Conservation (phyloP, 2,797 vertebrate genomes). For the Ptychobarbus kaznakovi region DNA sequence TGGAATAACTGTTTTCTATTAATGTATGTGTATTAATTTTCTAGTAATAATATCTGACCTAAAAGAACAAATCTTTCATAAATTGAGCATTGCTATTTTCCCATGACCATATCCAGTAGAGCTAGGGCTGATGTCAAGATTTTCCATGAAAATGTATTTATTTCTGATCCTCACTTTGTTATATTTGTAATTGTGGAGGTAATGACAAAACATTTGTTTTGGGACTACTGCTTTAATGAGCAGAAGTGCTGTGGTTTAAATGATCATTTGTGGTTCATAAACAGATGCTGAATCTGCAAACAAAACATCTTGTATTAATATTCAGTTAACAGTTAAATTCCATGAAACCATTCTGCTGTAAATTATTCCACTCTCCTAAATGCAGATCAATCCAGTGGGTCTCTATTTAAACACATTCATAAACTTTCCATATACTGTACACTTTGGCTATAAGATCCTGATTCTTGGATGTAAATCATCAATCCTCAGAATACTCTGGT, state of each 20-base stretch:
- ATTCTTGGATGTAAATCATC: background rate
- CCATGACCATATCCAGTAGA: background rate
- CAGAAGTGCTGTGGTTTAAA: constrained; percentile 7
- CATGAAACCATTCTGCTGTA: background rate
- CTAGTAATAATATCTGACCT: too few species aligned
- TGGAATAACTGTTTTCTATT: background rate
- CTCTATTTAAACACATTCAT: background rate
- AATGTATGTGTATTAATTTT: too few species aligned
- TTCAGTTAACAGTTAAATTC: background rate
- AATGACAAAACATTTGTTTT: background rate
- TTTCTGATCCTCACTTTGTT: background rate
- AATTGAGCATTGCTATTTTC: background rate
- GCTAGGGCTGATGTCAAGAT: background rate
- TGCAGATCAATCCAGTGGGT: background rate
- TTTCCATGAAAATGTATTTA: too few species aligned
- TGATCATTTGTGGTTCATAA: background rate
- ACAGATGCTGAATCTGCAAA: background rate
- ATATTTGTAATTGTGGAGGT: background rate
- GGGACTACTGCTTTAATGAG: background rate
- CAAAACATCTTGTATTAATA: background rate
- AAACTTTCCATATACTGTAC: background rate
- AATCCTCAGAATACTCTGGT: background rate
- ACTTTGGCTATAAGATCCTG: background rate
- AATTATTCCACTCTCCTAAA: background rate
- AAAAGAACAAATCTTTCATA: background rate